phyloP scores from a whole-genome alignment of 1,140 invertebrate genomes.

The Colletes gigas region DNA sequence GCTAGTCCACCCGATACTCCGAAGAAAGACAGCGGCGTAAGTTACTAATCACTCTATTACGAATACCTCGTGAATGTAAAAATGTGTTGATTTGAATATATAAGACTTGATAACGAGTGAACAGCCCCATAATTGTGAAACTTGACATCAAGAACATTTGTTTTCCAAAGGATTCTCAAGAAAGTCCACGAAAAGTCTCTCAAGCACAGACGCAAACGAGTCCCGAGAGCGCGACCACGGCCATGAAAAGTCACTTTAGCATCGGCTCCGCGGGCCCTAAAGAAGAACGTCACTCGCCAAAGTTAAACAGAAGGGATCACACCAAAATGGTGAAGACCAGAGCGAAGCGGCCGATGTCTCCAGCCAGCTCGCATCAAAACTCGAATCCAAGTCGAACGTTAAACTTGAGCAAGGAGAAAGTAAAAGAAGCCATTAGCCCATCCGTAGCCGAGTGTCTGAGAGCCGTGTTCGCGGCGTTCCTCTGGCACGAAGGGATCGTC shows the following conservation, averaged over 20 bases:
- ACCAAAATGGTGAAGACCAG: conserved; percentile 78
- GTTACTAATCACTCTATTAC: conserved; percentile 24
- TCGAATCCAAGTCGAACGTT: conserved; percentile 71
- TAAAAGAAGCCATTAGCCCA: conserved; percentile 93
- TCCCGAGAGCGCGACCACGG: conserved; percentile 83
- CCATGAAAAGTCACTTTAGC: conserved; percentile 84
- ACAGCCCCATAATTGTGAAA: too few species aligned
- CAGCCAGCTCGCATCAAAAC: conserved; percentile 79
- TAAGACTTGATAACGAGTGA: too few species aligned
- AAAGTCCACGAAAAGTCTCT: conserved; percentile 82
- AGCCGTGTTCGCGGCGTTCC: conserved; percentile 96
- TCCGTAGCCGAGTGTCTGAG: conserved; percentile 95
- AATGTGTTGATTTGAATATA: too few species aligned
- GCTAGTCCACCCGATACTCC: conserved; percentile 81
- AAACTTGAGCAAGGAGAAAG: conserved; percentile 77
- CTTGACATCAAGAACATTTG: too few species aligned
- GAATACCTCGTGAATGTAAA: too few species aligned
- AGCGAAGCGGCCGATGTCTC: conserved; percentile 85
- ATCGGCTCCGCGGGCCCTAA: conserved; percentile 82
- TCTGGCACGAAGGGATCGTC: conserved; percentile 98
- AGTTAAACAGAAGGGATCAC: conserved; percentile 84
- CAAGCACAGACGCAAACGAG: conserved; percentile 90
- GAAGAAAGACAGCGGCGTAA: conserved; percentile 74
- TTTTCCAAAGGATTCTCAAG: conserved; percentile 59
- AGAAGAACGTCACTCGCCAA: conserved; percentile 84